Conservation (phyloP, 2,797 vertebrate species). For the Trematomus bernacchii region DNA sequence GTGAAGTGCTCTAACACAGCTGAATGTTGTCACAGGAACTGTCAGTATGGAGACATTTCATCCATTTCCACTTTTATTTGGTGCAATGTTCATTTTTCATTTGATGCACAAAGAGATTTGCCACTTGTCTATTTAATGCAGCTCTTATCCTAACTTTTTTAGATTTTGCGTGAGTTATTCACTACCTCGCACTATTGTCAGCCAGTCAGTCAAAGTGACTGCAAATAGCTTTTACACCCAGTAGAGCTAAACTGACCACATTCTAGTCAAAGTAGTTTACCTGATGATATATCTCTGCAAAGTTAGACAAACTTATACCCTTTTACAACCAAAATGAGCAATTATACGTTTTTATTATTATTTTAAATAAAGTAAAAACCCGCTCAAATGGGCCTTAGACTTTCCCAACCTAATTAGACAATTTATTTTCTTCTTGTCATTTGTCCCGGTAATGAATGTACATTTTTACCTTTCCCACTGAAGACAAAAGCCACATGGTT, state of each 20-base stretch:
- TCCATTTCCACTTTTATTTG: background rate
- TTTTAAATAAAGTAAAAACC: too few relatives aligned
- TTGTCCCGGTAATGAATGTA: too few relatives aligned
- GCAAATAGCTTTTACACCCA: background rate
- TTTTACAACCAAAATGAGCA: too few relatives aligned
- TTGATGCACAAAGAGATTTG: background rate
- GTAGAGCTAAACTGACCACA: constrained; percentile 1
- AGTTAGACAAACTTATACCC: background rate
- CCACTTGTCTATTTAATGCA: background rate
- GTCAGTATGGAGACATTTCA: background rate
- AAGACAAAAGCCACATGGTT: too few relatives aligned
- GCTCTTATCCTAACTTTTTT: background rate
- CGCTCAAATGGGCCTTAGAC: too few relatives aligned
- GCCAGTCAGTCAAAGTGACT: background rate
- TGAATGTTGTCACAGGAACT: constrained; percentile 6
- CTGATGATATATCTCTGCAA: background rate
- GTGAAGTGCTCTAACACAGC: constrained; percentile 23
- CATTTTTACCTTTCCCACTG: too few relatives aligned
- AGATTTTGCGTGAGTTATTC: background rate
- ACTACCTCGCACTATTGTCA: background rate
- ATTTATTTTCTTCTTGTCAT: too few relatives aligned
- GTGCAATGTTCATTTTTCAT: background rate
- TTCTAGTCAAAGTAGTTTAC: constrained; percentile 11
- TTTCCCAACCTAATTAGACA: too few relatives aligned
- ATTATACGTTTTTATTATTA: too few relatives aligned